Evolutionary conservation across 2,797 vertebrate genomes (phyloP).

Genomic region (Crenuchus spilurus): DNA sequence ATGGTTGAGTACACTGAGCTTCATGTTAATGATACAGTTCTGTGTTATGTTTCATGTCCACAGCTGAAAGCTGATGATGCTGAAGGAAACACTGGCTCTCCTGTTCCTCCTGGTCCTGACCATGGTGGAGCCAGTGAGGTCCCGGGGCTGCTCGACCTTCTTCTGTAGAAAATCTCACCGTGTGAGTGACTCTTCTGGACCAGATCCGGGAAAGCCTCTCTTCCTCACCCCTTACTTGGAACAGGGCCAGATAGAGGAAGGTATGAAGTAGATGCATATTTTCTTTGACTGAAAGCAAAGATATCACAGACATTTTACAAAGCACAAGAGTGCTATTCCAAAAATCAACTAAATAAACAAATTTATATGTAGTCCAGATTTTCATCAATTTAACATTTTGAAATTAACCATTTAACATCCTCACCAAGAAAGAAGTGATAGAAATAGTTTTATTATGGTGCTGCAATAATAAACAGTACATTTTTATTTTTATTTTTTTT

Average conservation of each 20-base stretch:
- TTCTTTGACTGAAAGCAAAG: too few species aligned
- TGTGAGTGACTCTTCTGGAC: constrained; percentile 59
- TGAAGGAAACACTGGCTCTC: constrained; percentile 56
- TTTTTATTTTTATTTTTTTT: too few species aligned
- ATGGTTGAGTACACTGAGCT: not conserved
- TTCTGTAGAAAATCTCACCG: constrained; percentile 71
- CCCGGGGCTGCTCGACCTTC: constrained; percentile 71
- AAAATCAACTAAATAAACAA: too few species aligned
- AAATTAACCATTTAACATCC: too few species aligned
- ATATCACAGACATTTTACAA: too few species aligned
- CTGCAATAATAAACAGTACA: too few species aligned
- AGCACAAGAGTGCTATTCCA: too few species aligned
- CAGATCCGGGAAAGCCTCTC: constrained; percentile 79
- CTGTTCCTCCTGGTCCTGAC: constrained; percentile 58
- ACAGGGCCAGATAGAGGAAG: constrained; percentile 77
- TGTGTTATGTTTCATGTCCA: constrained; percentile 20
- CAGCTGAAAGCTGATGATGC: constrained; percentile 52
- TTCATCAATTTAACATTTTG: too few species aligned
- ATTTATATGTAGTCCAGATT: too few species aligned
- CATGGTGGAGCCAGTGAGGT: constrained; percentile 51
- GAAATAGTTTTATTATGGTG: too few species aligned
- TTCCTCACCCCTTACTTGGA: constrained; percentile 86
- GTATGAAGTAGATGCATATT: constrained; percentile 48
- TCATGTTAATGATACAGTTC: constrained; percentile 6
- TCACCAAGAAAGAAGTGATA: too few species aligned